Conservation (phyloP, 92 coral and sea anemone species). For the Diadumene lineata region DNA sequence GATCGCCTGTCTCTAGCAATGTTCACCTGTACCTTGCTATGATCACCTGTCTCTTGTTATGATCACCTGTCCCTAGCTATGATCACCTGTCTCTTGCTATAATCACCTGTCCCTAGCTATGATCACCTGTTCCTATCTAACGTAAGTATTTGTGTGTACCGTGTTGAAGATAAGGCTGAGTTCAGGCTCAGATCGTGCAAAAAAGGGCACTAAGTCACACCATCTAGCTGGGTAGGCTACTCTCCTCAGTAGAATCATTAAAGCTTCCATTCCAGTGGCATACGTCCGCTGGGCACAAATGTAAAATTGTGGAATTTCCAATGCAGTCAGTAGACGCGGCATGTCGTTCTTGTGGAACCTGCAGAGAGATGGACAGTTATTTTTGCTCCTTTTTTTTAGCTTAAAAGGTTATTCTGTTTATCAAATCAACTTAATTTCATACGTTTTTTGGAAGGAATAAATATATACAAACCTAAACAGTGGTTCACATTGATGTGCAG, state of each 20-base stretch:
- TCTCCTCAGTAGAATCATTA: conserved; percentile 39
- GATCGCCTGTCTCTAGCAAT: no score
- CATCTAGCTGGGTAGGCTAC: conserved; percentile 46
- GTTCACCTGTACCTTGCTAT: no score
- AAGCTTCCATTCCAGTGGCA: conserved; percentile 55
- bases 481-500: conserved; percentile 48
- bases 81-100: no score
- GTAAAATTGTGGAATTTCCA: conserved; percentile 53
- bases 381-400: not conserved
- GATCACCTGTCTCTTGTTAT: no score
- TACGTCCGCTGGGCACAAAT: conserved; percentile 46
- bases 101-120: no score
- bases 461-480: conserved; percentile 48
- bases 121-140: no score
- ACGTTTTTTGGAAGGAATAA: not conserved
- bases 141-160: conserved; percentile 25
- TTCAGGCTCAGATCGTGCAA: conserved; percentile 41
- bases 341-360: conserved; percentile 71
- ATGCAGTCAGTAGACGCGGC: conserved; percentile 40
- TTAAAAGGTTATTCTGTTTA: not conserved
- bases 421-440: not conserved
- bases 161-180: conserved; percentile 56
- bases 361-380: not conserved
- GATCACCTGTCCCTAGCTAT: no score
- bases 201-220: conserved; percentile 51